Base-by-base conservation (phyloP, 2,888 invertebrate genomes). In the Mythimna impura region DNA sequence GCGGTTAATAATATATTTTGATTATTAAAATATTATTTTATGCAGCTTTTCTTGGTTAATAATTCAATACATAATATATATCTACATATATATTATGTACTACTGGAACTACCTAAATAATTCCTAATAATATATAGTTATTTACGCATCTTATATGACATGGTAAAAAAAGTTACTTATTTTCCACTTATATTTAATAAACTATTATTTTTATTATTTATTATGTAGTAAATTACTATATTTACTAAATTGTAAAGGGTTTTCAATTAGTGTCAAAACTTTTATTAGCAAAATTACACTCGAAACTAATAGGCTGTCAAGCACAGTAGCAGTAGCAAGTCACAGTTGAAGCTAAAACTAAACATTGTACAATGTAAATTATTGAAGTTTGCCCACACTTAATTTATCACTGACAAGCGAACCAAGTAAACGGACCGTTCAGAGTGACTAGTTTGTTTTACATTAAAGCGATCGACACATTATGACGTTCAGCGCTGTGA, bases 1-100 rank as follows among this genome's bases (percentile, higher is more conserved):
- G 25, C 55, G 55, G 25, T 61, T 70, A 30, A 47, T 69, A 58
- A 62, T 55, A 25, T 52, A 52, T 79, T 76, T 57, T 70, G 50
- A 22, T 62, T 68, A 52, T 43, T 50, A 40, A n/a, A 47, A 50
- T 40, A 40, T 14, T 52, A 72, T 34, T 30, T 20, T n/a, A 3
- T 14, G 10, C 30, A 30, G 22, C 1, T 22, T 40, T 66, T 40
- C 3, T 36, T 58, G 2, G 12, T 40, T 4, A 36, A 25, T 8
- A 58, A 57, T 50, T 25, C 3, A 30, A 17, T 34, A 20, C 1
- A 34, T 58, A 30, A 25, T 20, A 12, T 8, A 30, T 20, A 36
- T 34, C 1, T 6, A 34, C 34, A 34, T 34, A 34, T n/a, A n/a
- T n/a, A n/a, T 25, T 34, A 7, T 34, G 34, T 34, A 34, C 34